phyloP scores from a whole-genome alignment of 2,888 invertebrate genomes.

The Heteromyza rotundicornis region DNA sequence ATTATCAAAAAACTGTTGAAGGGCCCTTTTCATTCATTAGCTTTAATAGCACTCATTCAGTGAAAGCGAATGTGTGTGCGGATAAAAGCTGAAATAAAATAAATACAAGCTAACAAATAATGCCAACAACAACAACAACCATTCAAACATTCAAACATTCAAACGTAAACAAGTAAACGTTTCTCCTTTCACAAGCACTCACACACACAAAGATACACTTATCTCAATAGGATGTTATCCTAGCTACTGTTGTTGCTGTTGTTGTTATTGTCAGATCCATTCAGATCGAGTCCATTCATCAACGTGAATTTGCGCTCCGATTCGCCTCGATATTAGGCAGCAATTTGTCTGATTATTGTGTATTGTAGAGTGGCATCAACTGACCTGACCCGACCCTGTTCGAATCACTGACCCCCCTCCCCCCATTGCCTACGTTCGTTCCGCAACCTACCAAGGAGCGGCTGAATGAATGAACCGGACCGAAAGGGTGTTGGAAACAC shows the following conservation, averaged over 20 bases:
- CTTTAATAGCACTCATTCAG: slow-evolving; percentile 14
- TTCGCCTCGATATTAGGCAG: not conserved
- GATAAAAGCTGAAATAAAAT: too few relatives aligned
- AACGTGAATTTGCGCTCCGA: not conserved
- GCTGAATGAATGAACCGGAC: too few relatives aligned
- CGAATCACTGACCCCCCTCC: too few relatives aligned
- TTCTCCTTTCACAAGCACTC: not conserved
- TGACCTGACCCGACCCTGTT: not conserved
- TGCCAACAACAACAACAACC: not conserved
- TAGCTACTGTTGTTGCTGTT: not conserved
- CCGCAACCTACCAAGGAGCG: too few relatives aligned
- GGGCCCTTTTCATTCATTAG: slow-evolving; percentile 17
- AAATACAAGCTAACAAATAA: not conserved
- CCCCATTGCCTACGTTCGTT: too few relatives aligned
- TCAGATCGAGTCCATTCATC: not conserved
- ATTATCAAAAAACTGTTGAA: slow-evolving; percentile 1
- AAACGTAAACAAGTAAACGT: not conserved
- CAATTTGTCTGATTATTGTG: not conserved
- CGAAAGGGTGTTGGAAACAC: not conserved
- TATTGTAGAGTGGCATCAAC: not conserved
- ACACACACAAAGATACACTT: not conserved
- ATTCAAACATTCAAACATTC: too few relatives aligned
- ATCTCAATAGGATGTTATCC: not conserved
- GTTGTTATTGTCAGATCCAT: not conserved
- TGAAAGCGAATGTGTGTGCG: too few relatives aligned